Conservation (phyloP, 2,888 invertebrate genomes). For the Esperia sulphurella region DNA sequence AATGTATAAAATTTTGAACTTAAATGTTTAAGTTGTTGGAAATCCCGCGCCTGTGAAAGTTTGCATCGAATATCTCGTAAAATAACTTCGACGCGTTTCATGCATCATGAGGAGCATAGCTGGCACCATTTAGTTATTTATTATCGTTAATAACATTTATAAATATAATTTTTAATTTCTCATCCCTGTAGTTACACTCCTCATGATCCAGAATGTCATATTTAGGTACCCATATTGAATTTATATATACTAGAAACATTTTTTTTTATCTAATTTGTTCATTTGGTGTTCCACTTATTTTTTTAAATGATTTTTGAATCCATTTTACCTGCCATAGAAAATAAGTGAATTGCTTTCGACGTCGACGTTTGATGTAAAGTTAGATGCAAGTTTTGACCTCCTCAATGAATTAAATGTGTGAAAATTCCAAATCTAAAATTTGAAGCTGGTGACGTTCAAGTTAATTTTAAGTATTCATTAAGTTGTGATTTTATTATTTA, state of each 20-base stretch:
- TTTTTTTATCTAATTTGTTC: conserved; percentile 52
- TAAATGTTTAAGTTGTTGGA: conserved; percentile 39
- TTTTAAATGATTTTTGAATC: conserved; percentile 62
- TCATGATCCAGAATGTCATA: not conserved
- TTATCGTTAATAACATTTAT: not conserved
- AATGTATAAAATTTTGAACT: conserved; percentile 35
- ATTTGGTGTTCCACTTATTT: conserved; percentile 51
- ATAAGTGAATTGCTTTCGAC: conserved; percentile 65
- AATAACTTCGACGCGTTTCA: not conserved
- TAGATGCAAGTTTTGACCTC: conserved; percentile 21
- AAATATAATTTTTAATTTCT: conserved; percentile 2
- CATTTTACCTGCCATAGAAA: conserved; percentile 75
- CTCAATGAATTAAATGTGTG: conserved; percentile 13
- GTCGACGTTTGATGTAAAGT: conserved; percentile 38
- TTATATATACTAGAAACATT: conserved; percentile 23
- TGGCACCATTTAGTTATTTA: not conserved
- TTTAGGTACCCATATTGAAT: not conserved
- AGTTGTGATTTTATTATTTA: conserved; percentile 77
- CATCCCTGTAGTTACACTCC: not conserved
- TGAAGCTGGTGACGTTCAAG: conserved; percentile 49
- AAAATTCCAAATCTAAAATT: conserved; percentile 59
- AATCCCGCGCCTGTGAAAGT: conserved; percentile 4
- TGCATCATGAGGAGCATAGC: not conserved
- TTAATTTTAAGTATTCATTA: conserved; percentile 78
- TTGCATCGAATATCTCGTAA: not conserved